Base-by-base conservation (phyloP, 2,797 vertebrate genomes). In the Micromesistius poutassou region DNA sequence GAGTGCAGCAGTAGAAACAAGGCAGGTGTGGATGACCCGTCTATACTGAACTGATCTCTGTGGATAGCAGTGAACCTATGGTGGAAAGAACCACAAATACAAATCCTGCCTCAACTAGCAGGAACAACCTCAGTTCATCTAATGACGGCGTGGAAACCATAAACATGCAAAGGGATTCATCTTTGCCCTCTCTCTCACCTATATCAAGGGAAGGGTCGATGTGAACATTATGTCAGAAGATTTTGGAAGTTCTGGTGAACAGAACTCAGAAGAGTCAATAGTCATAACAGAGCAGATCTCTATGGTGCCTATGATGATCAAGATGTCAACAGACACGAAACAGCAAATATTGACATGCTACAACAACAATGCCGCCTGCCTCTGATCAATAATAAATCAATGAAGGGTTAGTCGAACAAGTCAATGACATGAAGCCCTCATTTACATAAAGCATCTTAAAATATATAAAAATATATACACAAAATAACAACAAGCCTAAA, bases 41-140 rank as follows among this genome's bases (percentile, higher is more conserved):
- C 46, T 22, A 36, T 22, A 36, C 38, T 19, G 28, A 81, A 79
- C 8, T 30, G 7, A 71, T 81, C 42, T 78, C 76, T 40, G 36
- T 46, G 36, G 85, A 90, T 71, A 84, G 83, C 79, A 86, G 87
- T 28, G 87, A 81, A 78, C 70, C 46, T 9, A 50, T 1, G 83
- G 36, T 28, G 19, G 79, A 77, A 33, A 71, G 62, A 1, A 25
- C 5, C 66, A 46, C 33, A 33, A 36, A 55, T 42, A 35, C 35
- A 30, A 70, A 38, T 16, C 16, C 25, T 70, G 7, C n/a, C 0
- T 70, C 46, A 55, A 10, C 9, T 22, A 19, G 46, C 25, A 74
- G 6, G 19, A 35, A 71, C 42, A 19, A 77, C 33, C 4, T 74
- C 16, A 7, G 38, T 68, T 16, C 35, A 42, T 38, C 50, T 7